Evolutionary conservation across 2,113 vertebrate genomes (phyloP).

Genomic region (Notechis scutatus): DNA sequence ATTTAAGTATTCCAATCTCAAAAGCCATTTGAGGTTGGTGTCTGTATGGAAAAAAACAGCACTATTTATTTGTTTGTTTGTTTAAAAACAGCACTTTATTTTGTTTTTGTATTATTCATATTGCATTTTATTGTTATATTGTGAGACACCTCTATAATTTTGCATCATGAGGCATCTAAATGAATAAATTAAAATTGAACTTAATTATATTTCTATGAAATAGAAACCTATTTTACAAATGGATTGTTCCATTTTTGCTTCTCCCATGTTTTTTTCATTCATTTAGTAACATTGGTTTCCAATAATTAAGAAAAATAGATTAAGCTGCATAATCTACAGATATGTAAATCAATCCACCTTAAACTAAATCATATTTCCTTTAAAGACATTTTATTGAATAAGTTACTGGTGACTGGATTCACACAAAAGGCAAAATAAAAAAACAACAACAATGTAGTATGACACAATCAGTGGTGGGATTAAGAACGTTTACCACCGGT

Average conservation of each 20-base stretch:
- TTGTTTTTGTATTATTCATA: not conserved
- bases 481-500: too few relatives aligned
- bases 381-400: not conserved
- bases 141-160: not conserved
- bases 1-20: not conserved
- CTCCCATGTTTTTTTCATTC: not conserved
- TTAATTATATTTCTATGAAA: not conserved
- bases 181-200: not conserved
- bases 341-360: not conserved
- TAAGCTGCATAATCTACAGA: not conserved
- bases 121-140: not conserved
- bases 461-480: not conserved
- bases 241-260: not conserved
- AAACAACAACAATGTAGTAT: not conserved
- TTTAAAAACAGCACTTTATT: not conserved
- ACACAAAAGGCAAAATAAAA: not conserved
- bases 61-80: not conserved
- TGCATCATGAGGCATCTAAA: not conserved
- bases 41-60: not conserved
- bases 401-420: not conserved
- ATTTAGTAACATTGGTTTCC: not conserved
- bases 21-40: not conserved
- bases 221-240: not conserved
- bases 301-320: not conserved
- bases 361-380: not conserved